phyloP scores from a whole-genome alignment of 2,888 invertebrate genomes.

The Leptinotarsa juncta region DNA sequence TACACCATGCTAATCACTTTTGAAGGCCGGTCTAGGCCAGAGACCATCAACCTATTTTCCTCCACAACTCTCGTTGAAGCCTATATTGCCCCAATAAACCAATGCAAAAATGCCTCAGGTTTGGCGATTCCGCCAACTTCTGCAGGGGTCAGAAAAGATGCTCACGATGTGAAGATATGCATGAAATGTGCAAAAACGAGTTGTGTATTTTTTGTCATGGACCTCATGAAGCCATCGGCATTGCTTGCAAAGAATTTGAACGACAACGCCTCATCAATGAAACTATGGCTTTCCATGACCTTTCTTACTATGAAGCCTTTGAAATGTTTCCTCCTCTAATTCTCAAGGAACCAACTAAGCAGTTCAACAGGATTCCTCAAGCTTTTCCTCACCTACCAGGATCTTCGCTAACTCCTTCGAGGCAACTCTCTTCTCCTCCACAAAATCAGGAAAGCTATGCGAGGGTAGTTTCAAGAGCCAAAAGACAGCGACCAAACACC shows the following conservation, averaged over 20 bases:
- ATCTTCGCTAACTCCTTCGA: background rate
- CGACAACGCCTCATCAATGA: background rate
- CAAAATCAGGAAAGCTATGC: background rate
- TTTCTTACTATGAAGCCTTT: background rate
- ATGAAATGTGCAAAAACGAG: background rate
- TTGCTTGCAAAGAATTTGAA: background rate
- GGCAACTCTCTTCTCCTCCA: background rate
- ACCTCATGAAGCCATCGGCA: background rate
- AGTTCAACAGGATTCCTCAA: background rate
- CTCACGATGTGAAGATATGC: background rate
- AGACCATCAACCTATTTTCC: background rate
- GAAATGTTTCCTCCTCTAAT: background rate
- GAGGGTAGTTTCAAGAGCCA: background rate
- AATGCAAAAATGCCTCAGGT: slow-evolving; percentile 8
- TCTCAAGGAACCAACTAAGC: slow-evolving; percentile 6
- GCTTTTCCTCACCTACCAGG: background rate
- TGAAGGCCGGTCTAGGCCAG: background rate
- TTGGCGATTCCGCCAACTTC: background rate
- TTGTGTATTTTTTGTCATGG: background rate
- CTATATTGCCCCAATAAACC: background rate
- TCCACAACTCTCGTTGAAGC: background rate
- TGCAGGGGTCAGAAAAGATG: background rate
- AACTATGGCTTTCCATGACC: background rate
- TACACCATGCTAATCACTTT: background rate
- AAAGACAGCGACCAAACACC: background rate